Percentiles rank a stretch among this genome's conserved stretches.
Evolutionary conservation across 1,140 invertebrate genomes (phyloP).

Genomic region (Euglossa dilemma): DNA sequence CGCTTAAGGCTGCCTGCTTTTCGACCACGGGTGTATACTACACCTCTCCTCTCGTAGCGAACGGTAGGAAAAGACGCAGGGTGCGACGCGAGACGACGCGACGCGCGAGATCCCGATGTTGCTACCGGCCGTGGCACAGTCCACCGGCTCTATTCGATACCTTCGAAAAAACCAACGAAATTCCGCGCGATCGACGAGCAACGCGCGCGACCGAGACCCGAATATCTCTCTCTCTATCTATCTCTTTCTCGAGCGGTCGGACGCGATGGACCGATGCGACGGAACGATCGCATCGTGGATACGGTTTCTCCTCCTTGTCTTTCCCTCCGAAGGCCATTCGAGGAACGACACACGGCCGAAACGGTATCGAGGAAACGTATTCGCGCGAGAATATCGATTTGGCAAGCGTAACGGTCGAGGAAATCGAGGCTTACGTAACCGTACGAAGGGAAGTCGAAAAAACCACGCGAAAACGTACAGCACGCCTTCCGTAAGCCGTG

Average conservation of each 20-base stretch:
- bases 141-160: not conserved
- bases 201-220: not conserved
- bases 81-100: not conserved
- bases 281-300: not conserved
- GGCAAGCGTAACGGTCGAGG: not conserved
- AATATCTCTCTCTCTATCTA: not conserved
- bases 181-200: not conserved
- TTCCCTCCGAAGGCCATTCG: too few relatives aligned
- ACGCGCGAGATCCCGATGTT: not conserved
- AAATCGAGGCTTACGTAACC: not conserved
- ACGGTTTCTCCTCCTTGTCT: too few relatives aligned
- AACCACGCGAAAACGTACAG: too few relatives aligned
- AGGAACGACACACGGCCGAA: too few relatives aligned
- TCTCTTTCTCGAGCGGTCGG: too few relatives aligned
- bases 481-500: too few relatives aligned
- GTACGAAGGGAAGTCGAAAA: too few relatives aligned
- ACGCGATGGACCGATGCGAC: too few relatives aligned
- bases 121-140: not conserved
- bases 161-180: slow-evolving; percentile 34
- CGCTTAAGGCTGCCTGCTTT: slow-evolving; percentile 17
- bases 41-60: not conserved
- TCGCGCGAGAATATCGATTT: not conserved
- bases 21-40: too few relatives aligned
- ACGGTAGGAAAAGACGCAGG: too few relatives aligned
- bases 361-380: too few relatives aligned